phyloP scores from a whole-genome alignment of 53 echinoderm and acorn worm genomes.

The Echinarachnius parma region DNA sequence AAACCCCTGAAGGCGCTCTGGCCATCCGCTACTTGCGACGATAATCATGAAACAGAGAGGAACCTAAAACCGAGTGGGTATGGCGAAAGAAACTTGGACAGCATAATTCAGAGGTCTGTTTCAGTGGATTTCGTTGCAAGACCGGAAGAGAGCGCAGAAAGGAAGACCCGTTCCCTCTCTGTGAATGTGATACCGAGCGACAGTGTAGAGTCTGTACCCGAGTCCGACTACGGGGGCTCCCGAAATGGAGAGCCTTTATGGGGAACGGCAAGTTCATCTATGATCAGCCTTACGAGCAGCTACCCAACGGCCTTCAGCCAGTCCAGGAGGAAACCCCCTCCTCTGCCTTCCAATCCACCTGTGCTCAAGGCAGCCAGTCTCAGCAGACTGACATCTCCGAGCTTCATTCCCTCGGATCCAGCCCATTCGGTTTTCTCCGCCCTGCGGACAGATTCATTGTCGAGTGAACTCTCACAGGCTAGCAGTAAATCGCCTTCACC shows the following conservation, averaged over 20 bases:
- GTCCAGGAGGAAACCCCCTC: conserved; percentile 26
- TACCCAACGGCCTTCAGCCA: conserved; percentile 8
- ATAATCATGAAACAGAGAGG: background rate
- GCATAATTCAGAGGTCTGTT: conserved; percentile 18
- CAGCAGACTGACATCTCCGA: conserved; percentile 19
- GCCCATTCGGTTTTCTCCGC: conserved; percentile 39
- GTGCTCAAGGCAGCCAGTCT: conserved; percentile 35
- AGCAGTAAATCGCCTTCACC: conserved; percentile 48
- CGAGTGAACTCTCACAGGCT: conserved; percentile 5
- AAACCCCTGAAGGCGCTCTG: conserved; percentile 34
- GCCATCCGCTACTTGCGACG: conserved; percentile 28
- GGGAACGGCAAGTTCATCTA: too few species aligned
- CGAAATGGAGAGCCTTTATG: conserved; percentile 3
- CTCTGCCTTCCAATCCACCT: conserved; percentile 24
- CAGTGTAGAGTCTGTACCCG: conserved; percentile 17
- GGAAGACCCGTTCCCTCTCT: conserved; percentile 6
- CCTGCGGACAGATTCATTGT: conserved; percentile 44
- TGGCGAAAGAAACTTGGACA: background rate
- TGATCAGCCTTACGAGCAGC: conserved; percentile 34
- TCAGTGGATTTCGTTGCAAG: conserved; percentile 1
- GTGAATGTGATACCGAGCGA: conserved; percentile 10
- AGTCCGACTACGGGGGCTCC: conserved; percentile 26
- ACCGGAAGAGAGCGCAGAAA: conserved; percentile 2
- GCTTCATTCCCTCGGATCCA: conserved; percentile 25
- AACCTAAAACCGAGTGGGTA: background rate